Conservation (phyloP, 2,797 vertebrate species). For the Euphonia xanthogaster region DNA sequence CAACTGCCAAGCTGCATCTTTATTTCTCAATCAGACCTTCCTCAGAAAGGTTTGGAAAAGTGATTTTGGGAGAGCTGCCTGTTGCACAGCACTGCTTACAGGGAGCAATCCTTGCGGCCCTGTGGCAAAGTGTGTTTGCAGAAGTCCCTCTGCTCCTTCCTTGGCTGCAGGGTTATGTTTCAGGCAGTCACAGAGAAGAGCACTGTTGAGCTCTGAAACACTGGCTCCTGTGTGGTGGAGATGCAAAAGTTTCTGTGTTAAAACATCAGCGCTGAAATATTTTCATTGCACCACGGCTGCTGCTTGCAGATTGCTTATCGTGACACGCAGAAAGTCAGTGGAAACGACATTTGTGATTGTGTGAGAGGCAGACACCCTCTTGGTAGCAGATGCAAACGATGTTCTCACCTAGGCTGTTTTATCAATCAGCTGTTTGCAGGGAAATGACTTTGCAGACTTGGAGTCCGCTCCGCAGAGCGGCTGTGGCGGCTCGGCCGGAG, state of each 20-base stretch:
- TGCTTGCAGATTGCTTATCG: fast-evolving
- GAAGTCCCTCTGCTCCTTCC: background rate
- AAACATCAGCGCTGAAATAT: background rate
- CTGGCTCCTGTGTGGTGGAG: background rate
- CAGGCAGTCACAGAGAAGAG: background rate
- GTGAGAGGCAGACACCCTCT: background rate
- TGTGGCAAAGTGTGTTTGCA: background rate
- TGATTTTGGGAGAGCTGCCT: background rate
- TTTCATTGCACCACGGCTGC: fast-evolving
- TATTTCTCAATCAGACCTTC: background rate
- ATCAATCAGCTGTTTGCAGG: background rate
- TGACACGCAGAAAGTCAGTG: background rate
- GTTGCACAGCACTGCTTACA: background rate
- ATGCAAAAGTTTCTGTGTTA: background rate
- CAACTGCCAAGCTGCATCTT: background rate
- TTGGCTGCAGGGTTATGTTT: background rate
- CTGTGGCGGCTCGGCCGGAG: background rate
- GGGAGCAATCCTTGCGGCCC: fast-evolving
- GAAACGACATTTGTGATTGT: background rate
- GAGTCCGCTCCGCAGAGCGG: background rate
- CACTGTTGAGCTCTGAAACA: background rate
- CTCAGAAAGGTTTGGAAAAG: background rate
- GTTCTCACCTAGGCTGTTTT: background rate
- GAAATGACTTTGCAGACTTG: background rate
- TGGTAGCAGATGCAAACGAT: background rate